Conservation (phyloP, 2,113 vertebrate species). For the Gobiocypris rarus region DNA sequence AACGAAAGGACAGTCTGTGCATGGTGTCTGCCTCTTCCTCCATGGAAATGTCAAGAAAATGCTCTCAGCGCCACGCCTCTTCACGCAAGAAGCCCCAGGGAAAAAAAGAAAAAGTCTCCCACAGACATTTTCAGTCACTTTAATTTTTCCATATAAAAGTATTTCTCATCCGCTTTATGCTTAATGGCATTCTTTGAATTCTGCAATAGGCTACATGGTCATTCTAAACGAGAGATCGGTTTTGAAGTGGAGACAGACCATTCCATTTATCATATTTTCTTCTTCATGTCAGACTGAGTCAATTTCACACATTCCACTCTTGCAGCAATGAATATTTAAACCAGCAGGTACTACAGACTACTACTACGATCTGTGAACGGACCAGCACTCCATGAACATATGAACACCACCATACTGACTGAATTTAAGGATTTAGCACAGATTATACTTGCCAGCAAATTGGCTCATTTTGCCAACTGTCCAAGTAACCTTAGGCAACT, state of each 20-base stretch:
- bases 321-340: conserved; percentile 8
- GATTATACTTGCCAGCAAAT: neutral
- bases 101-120: neutral
- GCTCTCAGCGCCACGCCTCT: conserved; percentile 11
- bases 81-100: conserved; percentile 20
- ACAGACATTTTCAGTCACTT: neutral
- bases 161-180: neutral
- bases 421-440: neutral
- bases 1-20: conserved; percentile 21
- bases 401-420: neutral
- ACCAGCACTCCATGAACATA: neutral
- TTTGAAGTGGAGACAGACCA: neutral
- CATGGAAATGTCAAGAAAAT: conserved; percentile 30
- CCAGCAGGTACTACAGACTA: neutral
- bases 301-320: neutral
- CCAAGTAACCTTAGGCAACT: conserved; percentile 7
- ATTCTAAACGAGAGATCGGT: neutral
- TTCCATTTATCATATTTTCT: neutral
- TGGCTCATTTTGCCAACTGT: neutral
- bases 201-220: neutral
- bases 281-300: neutral
- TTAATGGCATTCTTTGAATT: neutral
- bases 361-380: neutral
- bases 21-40: conserved; percentile 13
- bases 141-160: neutral